Percentiles rank a stretch among this genome's conserved stretches.
Evolutionary conservation across 2,888 invertebrate genomes (phyloP).

Genomic region (Philhelius pedissequus): DNA sequence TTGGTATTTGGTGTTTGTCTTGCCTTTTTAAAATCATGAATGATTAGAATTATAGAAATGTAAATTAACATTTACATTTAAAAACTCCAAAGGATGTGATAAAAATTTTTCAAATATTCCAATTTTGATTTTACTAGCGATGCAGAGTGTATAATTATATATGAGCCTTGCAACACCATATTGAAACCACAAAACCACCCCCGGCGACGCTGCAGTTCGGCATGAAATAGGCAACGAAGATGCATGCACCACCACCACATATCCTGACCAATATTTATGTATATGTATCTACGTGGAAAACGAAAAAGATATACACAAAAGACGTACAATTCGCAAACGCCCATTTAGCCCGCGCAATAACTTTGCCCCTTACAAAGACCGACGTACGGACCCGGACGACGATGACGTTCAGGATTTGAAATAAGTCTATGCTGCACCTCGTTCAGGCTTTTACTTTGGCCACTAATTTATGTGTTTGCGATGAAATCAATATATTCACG

Average conservation of each 20-base stretch:
- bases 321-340: constrained; percentile 53
- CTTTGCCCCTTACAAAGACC: not conserved
- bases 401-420: not conserved
- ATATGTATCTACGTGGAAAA: not conserved
- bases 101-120: no score
- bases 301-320: constrained; percentile 27
- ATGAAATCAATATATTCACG: constrained; percentile 70
- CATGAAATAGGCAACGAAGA: not conserved
- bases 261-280: constrained; percentile 51
- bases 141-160: constrained; percentile 22
- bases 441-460: constrained; percentile 60
- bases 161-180: constrained; percentile 6
- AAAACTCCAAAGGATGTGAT: no score
- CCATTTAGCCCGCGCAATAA: constrained; percentile 47
- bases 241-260: constrained; percentile 39
- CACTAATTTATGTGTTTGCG: constrained; percentile 70
- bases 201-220: not conserved
- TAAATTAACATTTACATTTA: no score
- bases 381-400: not conserved
- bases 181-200: constrained; percentile 52
- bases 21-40: no score
- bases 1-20: no score
- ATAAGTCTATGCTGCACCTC: constrained; percentile 34
- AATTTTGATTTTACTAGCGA: no score
- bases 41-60: no score